Base-by-base conservation (phyloP, 2,797 vertebrate genomes). In the Mormyrops attenuatus region DNA sequence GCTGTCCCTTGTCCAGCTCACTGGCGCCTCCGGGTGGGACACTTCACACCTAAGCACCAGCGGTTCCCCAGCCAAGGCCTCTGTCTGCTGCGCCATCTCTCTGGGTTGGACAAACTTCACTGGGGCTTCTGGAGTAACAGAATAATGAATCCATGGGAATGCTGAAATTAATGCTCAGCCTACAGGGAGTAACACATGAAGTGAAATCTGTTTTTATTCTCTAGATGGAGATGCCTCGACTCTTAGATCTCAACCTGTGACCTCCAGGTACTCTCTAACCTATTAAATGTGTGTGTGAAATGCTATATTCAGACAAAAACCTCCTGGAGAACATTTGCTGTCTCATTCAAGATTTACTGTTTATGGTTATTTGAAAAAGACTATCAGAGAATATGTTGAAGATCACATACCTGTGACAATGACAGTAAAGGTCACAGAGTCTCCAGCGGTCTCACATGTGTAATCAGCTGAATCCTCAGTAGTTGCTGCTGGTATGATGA, bases 401-500 rank as follows among this genome's bases (percentile, higher is more conserved):
- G 38, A 41, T 85, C 13, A 49, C 60, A 44, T 92, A 99, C 99
- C 98, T 94, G 97, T 96, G 92, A 99, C 96, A 91, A 96, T 97
- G 82, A 99, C 95, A 11, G 98, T 97, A 66, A 99, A 99, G 55
- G 97, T 98, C 93, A 98, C 88, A 0, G 97, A 97, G 89, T 98
- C 98, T n/a, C 98, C 97, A 2, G 94, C 95, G 3, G 97, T 98
- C 93, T 99, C 98, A 0, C 98, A 99, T 22, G 98, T 97, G 57
- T 99, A 99, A 95, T 99, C 98, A 2, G 98, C 99, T 0, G 96
- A 94, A 11, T 99, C 98, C 92, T 96, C 96, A 0, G 96, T 94
- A 0, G 95, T 96, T 63, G 97, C 97, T 86, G 95, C 94, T 5
- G 96, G 96, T 93, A 99, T 96, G 85, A 97, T 95, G 38, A 99